These are phyloP conservation scores for Xenopus borealis DNA, from an alignment of 2,113 vertebrate species.

Conservation along the genomic window DNA sequence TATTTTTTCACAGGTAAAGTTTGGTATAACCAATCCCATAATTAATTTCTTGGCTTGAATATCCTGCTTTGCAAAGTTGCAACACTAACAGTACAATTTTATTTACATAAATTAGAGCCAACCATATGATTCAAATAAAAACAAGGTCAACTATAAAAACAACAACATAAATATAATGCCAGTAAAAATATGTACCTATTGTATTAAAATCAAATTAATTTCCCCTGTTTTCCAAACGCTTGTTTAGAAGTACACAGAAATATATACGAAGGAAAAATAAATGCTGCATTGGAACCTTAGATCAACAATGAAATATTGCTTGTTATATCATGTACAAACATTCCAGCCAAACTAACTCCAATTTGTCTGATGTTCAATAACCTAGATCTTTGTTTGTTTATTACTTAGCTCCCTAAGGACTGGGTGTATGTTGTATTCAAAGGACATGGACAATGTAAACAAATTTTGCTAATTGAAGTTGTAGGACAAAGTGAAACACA, in stretches of 20 bases:
- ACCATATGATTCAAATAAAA: conserved; percentile 1
- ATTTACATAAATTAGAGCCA: neutral
- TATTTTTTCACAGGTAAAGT: conserved; percentile 6
- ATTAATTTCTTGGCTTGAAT: conserved; percentile 13
- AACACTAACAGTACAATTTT: neutral
- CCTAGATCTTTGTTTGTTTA: too few species aligned
- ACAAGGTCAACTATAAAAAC: neutral
- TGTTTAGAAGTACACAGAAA: too few species aligned
- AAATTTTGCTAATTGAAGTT: too few species aligned
- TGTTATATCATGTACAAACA: neutral
- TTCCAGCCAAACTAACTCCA: neutral
- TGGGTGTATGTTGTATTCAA: too few species aligned
- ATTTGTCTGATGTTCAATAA: neutral
- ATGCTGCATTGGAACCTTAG: neutral
- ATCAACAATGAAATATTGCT: neutral
- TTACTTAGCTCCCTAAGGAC: too few species aligned
- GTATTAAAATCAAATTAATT: neutral
- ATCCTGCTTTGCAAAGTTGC: conserved; percentile 12
- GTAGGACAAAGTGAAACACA: too few species aligned
- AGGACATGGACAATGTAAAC: too few species aligned
- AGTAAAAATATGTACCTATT: neutral
- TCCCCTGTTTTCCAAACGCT: too few species aligned
- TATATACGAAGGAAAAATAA: neutral
- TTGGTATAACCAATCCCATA: conserved; percentile 9
- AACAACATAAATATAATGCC: neutral